Percentiles rank a stretch among this genome's conserved stretches.
These are phyloP conservation scores for Trichomalopsis sarcophagae DNA, from an alignment of 1,140 invertebrate species.

Conservation along the genomic window DNA sequence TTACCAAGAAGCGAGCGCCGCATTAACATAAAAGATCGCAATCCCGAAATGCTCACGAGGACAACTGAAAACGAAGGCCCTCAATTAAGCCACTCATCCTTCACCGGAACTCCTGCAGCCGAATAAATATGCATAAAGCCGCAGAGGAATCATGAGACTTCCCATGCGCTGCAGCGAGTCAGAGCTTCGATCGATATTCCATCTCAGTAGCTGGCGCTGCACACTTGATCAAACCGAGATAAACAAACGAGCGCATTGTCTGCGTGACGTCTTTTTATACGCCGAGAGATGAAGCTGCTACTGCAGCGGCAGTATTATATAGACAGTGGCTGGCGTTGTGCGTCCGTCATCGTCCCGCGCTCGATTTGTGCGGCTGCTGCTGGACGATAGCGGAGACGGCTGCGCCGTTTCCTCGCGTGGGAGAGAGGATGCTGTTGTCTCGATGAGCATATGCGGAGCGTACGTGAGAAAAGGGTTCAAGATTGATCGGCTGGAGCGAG, in stretches of 20 bases:
- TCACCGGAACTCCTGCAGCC: not conserved
- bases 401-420: not conserved
- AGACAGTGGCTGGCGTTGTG: slow-evolving; percentile 3
- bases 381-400: not conserved
- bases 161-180: not conserved
- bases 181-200: not conserved
- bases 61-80: not conserved
- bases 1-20: not conserved
- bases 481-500: not conserved
- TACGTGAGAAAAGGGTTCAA: not conserved
- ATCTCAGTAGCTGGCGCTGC: not conserved
- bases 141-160: not conserved
- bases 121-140: slow-evolving; percentile 29
- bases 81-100: not conserved
- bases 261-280: not conserved
- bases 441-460: not conserved
- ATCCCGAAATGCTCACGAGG: not conserved
- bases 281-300: not conserved
- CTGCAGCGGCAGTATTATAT: not conserved
- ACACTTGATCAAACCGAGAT: slow-evolving; percentile 6
- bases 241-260: slow-evolving; percentile 28
- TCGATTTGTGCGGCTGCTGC: not conserved
- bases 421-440: not conserved
- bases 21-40: not conserved
- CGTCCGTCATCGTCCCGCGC: slow-evolving; percentile 4